Evolutionary conservation across 2,113 vertebrate genomes (phyloP).

Genomic region (Bagarius yarrelli): DNA sequence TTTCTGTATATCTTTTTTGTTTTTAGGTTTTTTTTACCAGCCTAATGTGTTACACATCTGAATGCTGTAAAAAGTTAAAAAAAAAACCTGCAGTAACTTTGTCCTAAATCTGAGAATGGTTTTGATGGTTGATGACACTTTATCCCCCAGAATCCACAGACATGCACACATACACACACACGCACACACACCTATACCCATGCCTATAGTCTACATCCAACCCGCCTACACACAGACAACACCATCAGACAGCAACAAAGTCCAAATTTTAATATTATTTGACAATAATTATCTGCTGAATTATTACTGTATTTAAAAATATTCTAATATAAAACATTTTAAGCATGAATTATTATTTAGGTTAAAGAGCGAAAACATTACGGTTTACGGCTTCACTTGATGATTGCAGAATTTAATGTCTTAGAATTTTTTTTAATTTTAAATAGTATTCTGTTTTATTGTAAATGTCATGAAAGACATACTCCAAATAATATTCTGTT

Average conservation of each 20-base stretch:
- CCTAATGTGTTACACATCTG: background rate
- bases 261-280: background rate
- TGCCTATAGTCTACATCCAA: background rate
- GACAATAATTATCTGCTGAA: background rate
- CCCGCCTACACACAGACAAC: background rate
- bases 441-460: conserved; percentile 12
- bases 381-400: background rate
- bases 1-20: too few relatives aligned
- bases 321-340: background rate
- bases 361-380: background rate
- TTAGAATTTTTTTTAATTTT: background rate
- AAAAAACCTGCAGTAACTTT: too few relatives aligned
- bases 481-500: background rate
- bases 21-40: too few relatives aligned
- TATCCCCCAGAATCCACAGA: background rate
- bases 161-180: background rate
- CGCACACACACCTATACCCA: background rate
- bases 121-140: background rate
- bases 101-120: background rate
- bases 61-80: background rate
- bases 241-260: background rate
- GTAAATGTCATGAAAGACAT: background rate
- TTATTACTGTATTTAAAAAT: background rate
- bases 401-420: conserved; percentile 5
- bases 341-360: background rate